These are phyloP conservation scores for Pseudomugil tenellus DNA, from an alignment of 2,797 vertebrate genomes.

Conservation along the genomic window DNA sequence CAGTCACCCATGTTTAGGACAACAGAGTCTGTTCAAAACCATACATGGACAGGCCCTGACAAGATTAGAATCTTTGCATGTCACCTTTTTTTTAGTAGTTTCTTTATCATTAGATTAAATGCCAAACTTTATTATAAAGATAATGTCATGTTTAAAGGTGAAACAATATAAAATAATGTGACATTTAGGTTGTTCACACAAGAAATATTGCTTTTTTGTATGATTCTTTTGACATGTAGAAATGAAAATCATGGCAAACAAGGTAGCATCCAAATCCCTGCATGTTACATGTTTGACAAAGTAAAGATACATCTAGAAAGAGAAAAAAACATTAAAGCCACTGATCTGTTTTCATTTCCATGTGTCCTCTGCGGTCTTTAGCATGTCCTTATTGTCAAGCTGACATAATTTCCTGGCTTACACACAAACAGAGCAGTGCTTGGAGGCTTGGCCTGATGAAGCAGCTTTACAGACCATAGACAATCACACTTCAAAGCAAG, in stretches of 20 bases:
- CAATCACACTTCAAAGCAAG: slow-evolving; percentile 58
- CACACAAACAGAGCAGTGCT: slow-evolving; percentile 48
- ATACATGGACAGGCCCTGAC: too few species aligned
- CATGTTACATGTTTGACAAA: slow-evolving; percentile 1
- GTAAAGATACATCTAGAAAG: neutral
- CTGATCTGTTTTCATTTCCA: slow-evolving; percentile 54
- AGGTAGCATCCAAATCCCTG: neutral
- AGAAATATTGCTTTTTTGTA: neutral
- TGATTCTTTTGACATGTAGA: neutral
- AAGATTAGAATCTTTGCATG: too few species aligned
- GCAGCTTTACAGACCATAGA: slow-evolving; percentile 41
- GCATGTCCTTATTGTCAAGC: slow-evolving; percentile 43
- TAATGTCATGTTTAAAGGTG: neutral
- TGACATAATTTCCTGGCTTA: slow-evolving; percentile 48
- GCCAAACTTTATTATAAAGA: neutral
- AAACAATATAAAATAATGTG: neutral
- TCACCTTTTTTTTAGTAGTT: too few species aligned
- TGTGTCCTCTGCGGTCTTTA: slow-evolving; percentile 44
- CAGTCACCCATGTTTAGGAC: neutral
- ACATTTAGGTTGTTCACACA: neutral
- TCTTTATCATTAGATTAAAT: neutral
- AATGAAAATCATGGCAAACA: neutral
- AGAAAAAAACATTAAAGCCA: slow-evolving; percentile 18
- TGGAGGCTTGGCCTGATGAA: slow-evolving; percentile 50
- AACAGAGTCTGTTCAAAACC: neutral